Percentiles rank a stretch among this genome's conserved stretches.
These are phyloP conservation scores for Ptychadena robeensis DNA, from an alignment of 2,797 vertebrate species.

Conservation along the genomic window DNA sequence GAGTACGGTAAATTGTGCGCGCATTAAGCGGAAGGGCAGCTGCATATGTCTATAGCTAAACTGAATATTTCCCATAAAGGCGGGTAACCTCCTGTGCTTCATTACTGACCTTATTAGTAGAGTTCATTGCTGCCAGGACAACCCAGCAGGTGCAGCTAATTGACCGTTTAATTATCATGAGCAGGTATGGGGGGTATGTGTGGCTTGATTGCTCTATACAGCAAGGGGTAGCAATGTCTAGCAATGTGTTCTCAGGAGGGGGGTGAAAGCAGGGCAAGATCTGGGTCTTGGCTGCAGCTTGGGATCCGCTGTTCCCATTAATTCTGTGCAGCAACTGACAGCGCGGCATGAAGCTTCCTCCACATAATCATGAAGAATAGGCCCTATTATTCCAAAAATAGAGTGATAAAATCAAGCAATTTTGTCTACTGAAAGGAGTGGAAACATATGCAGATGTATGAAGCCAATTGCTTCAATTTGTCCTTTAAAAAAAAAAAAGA, in stretches of 20 bases:
- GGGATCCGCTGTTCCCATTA: conserved; percentile 52
- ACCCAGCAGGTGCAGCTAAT: conserved; percentile 53
- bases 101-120: conserved; percentile 46
- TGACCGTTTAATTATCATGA: conserved; percentile 48
- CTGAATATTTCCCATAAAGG: conserved; percentile 30
- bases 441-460: conserved; percentile 59
- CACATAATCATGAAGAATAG: conserved; percentile 61
- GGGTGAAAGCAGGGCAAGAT: conserved; percentile 29
- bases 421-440: conserved; percentile 60
- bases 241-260: conserved; percentile 11
- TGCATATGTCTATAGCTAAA: conserved; percentile 35
- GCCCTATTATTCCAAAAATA: conserved; percentile 62
- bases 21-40: conserved; percentile 34
- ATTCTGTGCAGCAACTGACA: conserved; percentile 58
- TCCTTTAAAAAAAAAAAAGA: conserved; percentile 22
- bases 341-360: conserved; percentile 59
- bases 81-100: conserved; percentile 33
- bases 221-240: conserved; percentile 13
- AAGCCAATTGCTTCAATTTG: conserved; percentile 48
- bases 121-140: conserved; percentile 39
- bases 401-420: conserved; percentile 61
- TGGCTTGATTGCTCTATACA: background rate
- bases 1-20: conserved; percentile 21
- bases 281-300: conserved; percentile 48
- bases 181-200: background rate